Conservation (phyloP, 2,888 invertebrate species). For the Tigriopus californicus region DNA sequence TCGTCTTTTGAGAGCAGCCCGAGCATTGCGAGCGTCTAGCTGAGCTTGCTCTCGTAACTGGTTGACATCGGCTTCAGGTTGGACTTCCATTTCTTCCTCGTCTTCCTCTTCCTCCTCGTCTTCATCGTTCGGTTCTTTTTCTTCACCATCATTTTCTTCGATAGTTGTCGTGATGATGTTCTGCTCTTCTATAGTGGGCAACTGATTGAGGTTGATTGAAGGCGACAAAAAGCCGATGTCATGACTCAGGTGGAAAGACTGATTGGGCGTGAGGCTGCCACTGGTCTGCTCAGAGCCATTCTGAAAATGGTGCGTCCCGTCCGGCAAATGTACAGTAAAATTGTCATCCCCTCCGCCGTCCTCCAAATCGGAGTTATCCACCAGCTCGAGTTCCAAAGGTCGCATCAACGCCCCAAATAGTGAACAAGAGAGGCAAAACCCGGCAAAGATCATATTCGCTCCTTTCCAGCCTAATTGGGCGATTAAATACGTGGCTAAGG, state of each 20-base stretch:
- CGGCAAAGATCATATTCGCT: slow-evolving; percentile 75
- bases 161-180: not conserved
- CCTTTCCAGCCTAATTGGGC: slow-evolving; percentile 69
- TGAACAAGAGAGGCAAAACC: slow-evolving; percentile 72
- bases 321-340: slow-evolving; percentile 1
- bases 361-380: not conserved
- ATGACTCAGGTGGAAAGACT: not conserved
- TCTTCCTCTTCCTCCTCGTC: not conserved
- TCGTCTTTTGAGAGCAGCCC: too few relatives aligned
- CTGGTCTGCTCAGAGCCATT: too few relatives aligned
- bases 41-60: too few relatives aligned
- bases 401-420: slow-evolving; percentile 56
- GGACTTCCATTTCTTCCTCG: not conserved
- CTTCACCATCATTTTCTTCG: not conserved
- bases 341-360: not conserved
- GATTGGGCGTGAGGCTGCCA: not conserved
- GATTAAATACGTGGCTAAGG: slow-evolving; percentile 59
- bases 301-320: slow-evolving; percentile 2
- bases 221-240: not conserved
- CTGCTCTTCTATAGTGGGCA: slow-evolving; percentile 1
- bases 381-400: slow-evolving; percentile 25
- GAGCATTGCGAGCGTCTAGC: too few relatives aligned
- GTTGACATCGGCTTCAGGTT: too few relatives aligned
- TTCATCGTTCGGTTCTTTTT: not conserved
- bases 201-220: not conserved